These are phyloP conservation scores for Drosophila quadrilineata DNA, from an alignment of 1,140 invertebrate genomes.

Conservation along the genomic window DNA sequence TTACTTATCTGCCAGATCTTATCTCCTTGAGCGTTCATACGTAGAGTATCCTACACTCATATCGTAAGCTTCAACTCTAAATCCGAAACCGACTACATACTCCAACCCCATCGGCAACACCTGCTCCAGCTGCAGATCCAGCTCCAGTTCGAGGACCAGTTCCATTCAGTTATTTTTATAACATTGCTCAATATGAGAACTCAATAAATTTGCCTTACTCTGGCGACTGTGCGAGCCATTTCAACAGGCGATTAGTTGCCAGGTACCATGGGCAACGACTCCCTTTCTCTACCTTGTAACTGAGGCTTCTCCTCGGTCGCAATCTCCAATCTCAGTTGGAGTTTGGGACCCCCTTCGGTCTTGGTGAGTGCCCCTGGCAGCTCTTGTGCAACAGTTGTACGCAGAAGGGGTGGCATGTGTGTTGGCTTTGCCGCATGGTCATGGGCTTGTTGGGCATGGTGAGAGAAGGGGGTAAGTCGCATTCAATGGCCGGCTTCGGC, in stretches of 20 bases:
- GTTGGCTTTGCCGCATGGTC: no score
- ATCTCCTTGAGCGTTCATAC: no score
- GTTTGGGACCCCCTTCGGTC: no score
- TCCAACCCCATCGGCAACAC: background rate
- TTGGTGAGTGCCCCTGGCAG: background rate
- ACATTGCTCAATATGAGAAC: slow-evolving; percentile 77
- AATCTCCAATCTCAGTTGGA: no score
- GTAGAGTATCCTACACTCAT: no score
- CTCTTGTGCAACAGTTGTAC: slow-evolving; percentile 10
- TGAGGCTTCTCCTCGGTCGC: no score
- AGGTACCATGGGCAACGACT: slow-evolving; percentile 32
- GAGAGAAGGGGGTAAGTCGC: no score
- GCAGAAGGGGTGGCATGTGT: no score
- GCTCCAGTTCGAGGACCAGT: slow-evolving; percentile 1
- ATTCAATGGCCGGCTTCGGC: no score
- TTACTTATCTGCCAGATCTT: no score
- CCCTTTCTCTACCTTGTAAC: background rate
- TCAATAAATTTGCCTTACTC: slow-evolving; percentile 70
- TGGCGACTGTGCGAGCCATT: slow-evolving; percentile 53
- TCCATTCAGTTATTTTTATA: slow-evolving; percentile 60
- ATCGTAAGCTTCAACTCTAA: background rate
- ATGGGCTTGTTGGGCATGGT: no score
- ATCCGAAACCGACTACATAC: background rate
- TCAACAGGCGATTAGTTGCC: slow-evolving; percentile 75
- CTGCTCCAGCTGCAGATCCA: background rate